These are phyloP conservation scores for Catocala fraxini DNA, from an alignment of 2,888 invertebrate genomes.

Conservation along the genomic window DNA sequence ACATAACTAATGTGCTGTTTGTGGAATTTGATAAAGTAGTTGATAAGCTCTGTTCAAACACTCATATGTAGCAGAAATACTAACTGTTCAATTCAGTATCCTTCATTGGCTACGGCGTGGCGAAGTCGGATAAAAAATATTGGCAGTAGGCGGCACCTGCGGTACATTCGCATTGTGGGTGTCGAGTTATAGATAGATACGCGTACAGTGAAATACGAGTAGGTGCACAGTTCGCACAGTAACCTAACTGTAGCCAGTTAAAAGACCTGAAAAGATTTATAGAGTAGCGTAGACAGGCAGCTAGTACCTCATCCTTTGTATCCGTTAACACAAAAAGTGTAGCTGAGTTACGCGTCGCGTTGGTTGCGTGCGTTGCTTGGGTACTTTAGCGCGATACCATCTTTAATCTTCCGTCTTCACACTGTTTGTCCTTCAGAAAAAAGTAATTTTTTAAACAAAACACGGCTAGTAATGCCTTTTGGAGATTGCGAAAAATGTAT, in stretches of 20 bases:
- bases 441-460: constrained; percentile 24
- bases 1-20: too few relatives aligned
- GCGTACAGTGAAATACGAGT: background rate
- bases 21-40: too few relatives aligned
- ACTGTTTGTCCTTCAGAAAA: constrained; percentile 37
- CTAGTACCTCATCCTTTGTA: constrained; percentile 56
- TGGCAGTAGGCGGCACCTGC: background rate
- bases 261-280: constrained; percentile 50
- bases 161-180: background rate
- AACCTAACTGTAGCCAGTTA: constrained; percentile 24
- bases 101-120: too few relatives aligned
- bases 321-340: constrained; percentile 46
- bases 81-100: too few relatives aligned
- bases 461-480: constrained; percentile 13
- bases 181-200: too few relatives aligned
- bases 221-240: background rate
- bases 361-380: constrained; percentile 51
- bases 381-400: constrained; percentile 56
- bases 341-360: constrained; percentile 34
- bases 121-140: too few relatives aligned
- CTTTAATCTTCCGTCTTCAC: constrained; percentile 61
- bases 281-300: constrained; percentile 39
- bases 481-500: constrained; percentile 19
- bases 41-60: too few relatives aligned
- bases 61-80: too few relatives aligned